Percentiles rank a stretch among this genome's conserved stretches.
Evolutionary conservation across 2,797 vertebrate species (phyloP).

Genomic region (Gadopsis bispinosus): DNA sequence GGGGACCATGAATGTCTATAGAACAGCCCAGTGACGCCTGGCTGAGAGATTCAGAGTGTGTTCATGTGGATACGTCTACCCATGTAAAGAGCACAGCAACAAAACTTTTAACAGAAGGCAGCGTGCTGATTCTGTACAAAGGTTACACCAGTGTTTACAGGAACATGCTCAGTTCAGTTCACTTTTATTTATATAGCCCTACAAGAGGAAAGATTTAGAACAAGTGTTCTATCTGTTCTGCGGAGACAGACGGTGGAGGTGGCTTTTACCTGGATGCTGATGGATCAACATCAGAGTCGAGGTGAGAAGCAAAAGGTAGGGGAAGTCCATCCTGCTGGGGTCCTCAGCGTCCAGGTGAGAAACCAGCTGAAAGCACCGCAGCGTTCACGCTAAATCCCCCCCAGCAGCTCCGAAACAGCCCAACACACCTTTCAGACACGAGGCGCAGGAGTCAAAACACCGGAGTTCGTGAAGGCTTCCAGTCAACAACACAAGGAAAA

Average conservation of each 20-base stretch:
- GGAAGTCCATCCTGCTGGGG: constrained; percentile 57
- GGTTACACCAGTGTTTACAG: too few relatives aligned
- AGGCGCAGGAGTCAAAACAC: constrained; percentile 7
- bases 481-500: background rate
- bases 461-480: background rate
- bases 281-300: constrained; percentile 48
- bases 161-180: too few relatives aligned
- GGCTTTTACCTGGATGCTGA: constrained; percentile 62
- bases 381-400: constrained; percentile 14
- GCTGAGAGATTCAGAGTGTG: too few relatives aligned
- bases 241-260: background rate
- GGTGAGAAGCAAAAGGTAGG: constrained; percentile 52
- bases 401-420: background rate
- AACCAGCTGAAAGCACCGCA: background rate
- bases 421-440: background rate
- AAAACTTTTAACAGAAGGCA: background rate
- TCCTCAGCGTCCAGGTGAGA: constrained; percentile 31
- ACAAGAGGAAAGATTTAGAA: too few relatives aligned
- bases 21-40: too few relatives aligned
- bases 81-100: too few relatives aligned
- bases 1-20: background rate
- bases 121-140: too few relatives aligned
- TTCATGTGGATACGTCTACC: background rate
- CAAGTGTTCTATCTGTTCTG: too few relatives aligned
- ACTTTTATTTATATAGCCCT: too few relatives aligned